A percentile compares a stretch with the other conserved stretches of the same genome.
These are phyloP conservation scores for Tachysurus fulvidraco DNA, from an alignment of 2,113 vertebrate genomes.

Conservation along the genomic window DNA sequence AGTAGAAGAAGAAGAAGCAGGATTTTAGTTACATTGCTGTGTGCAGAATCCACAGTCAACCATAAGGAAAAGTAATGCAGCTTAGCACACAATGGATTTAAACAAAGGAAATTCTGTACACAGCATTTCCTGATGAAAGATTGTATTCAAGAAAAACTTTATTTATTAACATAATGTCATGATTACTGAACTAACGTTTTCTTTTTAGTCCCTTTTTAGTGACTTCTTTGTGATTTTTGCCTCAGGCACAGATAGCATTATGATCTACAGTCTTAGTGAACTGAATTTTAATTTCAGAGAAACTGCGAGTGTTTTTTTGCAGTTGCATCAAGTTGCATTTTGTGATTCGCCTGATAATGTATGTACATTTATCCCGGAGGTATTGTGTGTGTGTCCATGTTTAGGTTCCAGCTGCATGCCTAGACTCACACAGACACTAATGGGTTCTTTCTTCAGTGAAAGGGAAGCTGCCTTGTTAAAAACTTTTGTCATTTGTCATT, in stretches of 20 bases:
- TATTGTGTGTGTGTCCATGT: slow-evolving; percentile 37
- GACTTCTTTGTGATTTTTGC: neutral
- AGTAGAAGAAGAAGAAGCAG: no score
- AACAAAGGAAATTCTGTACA: neutral
- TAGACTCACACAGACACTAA: slow-evolving; percentile 55
- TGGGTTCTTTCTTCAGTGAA: slow-evolving; percentile 53
- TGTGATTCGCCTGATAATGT: neutral
- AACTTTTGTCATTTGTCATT: slow-evolving; percentile 66
- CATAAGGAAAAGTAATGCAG: neutral
- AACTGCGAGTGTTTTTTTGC: neutral
- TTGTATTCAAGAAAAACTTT: neutral
- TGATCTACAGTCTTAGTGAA: neutral
- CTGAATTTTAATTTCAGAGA: neutral
- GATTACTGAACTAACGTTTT: neutral
- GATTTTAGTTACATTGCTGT: neutral
- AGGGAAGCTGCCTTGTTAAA: slow-evolving; percentile 58
- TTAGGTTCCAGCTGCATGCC: slow-evolving; percentile 56
- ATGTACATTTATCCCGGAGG: neutral
- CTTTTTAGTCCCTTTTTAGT: neutral
- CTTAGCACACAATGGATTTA: neutral
- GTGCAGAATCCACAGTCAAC: neutral
- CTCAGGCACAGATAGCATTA: neutral
- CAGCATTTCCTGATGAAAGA: neutral
- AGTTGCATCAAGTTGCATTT: neutral
- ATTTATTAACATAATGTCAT: neutral